Conservation (phyloP, 2,888 invertebrate species). For the Drosophila borborema region DNA sequence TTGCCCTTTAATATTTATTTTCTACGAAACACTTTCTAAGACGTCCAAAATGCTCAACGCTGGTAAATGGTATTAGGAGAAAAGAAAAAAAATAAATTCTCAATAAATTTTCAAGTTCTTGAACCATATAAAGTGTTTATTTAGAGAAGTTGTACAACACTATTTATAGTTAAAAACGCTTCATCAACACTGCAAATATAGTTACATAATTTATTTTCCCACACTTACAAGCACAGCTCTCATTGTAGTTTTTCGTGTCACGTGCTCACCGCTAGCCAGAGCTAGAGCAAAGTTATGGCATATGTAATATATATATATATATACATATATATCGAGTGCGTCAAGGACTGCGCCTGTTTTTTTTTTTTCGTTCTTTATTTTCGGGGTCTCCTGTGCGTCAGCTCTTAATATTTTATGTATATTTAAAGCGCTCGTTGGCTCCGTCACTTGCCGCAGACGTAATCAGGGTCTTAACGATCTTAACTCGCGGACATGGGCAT, state of each 20-base stretch:
- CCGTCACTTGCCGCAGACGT: constrained; percentile 47
- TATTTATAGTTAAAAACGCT: not conserved
- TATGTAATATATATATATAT: constrained; percentile 36
- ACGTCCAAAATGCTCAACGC: no score
- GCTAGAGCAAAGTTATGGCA: constrained; percentile 31
- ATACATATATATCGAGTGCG: constrained; percentile 41
- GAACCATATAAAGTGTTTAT: no score
- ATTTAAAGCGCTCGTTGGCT: constrained; percentile 61
- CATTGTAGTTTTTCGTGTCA: not conserved
- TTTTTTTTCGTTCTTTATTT: not conserved
- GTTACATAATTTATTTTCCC: not conserved
- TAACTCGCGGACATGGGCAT: constrained; percentile 57
- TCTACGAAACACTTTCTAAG: no score
- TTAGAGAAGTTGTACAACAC: not conserved
- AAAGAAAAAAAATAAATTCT: no score
- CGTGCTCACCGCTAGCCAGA: constrained; percentile 4
- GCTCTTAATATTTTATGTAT: constrained; percentile 65
- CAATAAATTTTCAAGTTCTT: no score
- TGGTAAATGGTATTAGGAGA: no score
- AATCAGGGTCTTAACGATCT: constrained; percentile 55
- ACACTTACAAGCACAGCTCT: no score
- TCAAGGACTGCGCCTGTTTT: constrained; percentile 28
- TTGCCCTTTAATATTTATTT: no score
- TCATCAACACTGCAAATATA: not conserved
- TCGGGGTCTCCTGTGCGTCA: constrained; percentile 33